phyloP scores from a whole-genome alignment of 2,113 vertebrate genomes.

The Tylochromis polylepis region DNA sequence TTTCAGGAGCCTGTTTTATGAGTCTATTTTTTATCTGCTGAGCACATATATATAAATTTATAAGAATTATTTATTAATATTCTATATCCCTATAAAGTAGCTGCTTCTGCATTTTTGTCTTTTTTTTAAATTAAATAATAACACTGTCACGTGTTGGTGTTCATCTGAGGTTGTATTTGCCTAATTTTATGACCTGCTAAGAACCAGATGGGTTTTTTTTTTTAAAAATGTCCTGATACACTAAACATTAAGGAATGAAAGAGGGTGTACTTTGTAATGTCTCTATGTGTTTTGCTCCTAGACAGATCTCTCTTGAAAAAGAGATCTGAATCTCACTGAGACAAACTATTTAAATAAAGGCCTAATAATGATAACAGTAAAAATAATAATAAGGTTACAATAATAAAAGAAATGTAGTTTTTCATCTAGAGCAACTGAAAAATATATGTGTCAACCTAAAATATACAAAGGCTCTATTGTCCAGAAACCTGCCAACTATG shows the following conservation, averaged over 20 bases:
- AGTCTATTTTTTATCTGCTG: not conserved
- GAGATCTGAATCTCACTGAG: not conserved
- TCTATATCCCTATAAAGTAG: not conserved
- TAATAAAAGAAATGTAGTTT: not conserved
- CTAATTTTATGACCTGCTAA: not conserved
- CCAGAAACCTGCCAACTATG: not conserved
- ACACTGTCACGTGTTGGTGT: not conserved
- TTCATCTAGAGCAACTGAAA: not conserved
- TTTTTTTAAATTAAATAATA: not conserved
- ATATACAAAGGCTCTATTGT: not conserved
- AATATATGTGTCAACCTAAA: not conserved
- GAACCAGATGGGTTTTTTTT: not conserved
- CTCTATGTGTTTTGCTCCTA: not conserved
- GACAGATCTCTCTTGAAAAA: not conserved
- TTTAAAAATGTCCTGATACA: not conserved
- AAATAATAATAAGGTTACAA: not conserved
- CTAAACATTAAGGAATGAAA: not conserved
- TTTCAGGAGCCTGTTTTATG: not conserved
- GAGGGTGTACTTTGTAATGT: not conserved
- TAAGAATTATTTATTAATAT: not conserved
- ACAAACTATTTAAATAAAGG: not conserved
- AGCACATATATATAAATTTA: not conserved
- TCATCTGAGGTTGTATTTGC: not conserved
- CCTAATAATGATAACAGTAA: not conserved
- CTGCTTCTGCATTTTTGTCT: not conserved